Percentiles rank a stretch among this genome's conserved stretches.
Evolutionary conservation across 2,888 invertebrate species (phyloP).

Genomic region (Augiades crinisus): DNA sequence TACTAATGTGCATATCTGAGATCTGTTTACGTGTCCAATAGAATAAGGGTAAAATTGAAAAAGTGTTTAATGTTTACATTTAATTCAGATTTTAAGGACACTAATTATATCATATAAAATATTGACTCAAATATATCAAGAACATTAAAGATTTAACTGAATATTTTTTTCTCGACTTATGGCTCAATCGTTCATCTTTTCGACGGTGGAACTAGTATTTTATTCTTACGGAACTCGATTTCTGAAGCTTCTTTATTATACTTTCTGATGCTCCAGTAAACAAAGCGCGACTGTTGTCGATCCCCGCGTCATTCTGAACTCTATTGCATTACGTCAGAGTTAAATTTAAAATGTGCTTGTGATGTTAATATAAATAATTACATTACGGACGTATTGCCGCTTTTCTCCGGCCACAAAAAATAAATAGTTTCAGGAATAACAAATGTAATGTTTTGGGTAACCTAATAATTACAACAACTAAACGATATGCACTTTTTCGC

Average conservation of each 20-base stretch:
- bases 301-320: not conserved
- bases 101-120: no score
- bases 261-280: conserved; percentile 10
- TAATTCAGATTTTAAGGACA: no score
- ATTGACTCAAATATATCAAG: no score
- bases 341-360: conserved; percentile 2
- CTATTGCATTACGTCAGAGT: not conserved
- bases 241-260: conserved; percentile 16
- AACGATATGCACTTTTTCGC: no score
- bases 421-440: conserved; percentile 19
- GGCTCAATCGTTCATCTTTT: no score
- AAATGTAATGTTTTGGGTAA: no score
- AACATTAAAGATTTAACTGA: no score
- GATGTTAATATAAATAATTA: conserved; percentile 29
- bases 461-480: no score
- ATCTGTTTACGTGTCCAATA: no score
- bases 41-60: no score
- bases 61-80: no score
- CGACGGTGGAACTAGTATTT: not conserved
- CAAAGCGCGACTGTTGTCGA: conserved; percentile 8
- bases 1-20: no score
- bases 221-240: conserved; percentile 5
- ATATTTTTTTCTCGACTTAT: conserved; percentile 17
- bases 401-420: conserved; percentile 29
- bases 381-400: conserved; percentile 27